Conservation (phyloP, 1,140 invertebrate species). For the Oreohelix idahoensis region DNA sequence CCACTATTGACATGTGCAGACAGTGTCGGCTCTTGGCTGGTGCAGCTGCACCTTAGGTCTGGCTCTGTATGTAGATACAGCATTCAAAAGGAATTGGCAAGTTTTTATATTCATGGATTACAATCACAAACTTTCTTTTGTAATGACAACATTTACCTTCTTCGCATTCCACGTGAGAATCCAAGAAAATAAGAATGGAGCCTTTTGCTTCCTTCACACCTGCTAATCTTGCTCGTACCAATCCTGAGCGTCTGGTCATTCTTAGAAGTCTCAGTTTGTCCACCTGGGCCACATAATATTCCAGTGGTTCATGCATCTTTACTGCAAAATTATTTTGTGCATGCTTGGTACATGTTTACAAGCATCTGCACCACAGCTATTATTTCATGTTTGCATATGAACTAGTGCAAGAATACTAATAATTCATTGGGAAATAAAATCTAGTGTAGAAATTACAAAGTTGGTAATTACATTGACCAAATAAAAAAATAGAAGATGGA, state of each 20-base stretch:
- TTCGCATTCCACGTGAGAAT: slow-evolving; percentile 98
- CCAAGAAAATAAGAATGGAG: slow-evolving; percentile 93
- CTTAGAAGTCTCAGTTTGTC: slow-evolving; percentile 83
- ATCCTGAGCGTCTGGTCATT: slow-evolving; percentile 82
- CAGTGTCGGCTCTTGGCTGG: too few relatives aligned
- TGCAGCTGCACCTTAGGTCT: too few relatives aligned
- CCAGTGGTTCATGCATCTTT: slow-evolving; percentile 90
- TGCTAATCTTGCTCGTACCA: slow-evolving; percentile 91
- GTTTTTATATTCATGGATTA: too few relatives aligned
- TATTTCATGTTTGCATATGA: not conserved
- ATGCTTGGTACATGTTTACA: not conserved
- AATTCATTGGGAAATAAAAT: too few relatives aligned
- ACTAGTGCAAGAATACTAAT: too few relatives aligned
- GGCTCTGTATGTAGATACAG: too few relatives aligned
- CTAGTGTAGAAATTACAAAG: too few relatives aligned
- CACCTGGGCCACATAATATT: slow-evolving; percentile 90
- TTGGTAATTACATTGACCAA: too few relatives aligned
- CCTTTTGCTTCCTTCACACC: slow-evolving; percentile 88
- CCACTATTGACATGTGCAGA: too few relatives aligned
- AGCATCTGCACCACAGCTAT: not conserved
- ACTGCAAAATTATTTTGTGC: slow-evolving; percentile 75
- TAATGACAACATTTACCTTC: slow-evolving; percentile 75
- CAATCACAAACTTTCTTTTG: not conserved
- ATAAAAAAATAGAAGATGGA: too few relatives aligned
- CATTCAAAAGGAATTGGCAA: too few relatives aligned